phyloP scores from a whole-genome alignment of 2,888 invertebrate species.

The Seira musarum region DNA sequence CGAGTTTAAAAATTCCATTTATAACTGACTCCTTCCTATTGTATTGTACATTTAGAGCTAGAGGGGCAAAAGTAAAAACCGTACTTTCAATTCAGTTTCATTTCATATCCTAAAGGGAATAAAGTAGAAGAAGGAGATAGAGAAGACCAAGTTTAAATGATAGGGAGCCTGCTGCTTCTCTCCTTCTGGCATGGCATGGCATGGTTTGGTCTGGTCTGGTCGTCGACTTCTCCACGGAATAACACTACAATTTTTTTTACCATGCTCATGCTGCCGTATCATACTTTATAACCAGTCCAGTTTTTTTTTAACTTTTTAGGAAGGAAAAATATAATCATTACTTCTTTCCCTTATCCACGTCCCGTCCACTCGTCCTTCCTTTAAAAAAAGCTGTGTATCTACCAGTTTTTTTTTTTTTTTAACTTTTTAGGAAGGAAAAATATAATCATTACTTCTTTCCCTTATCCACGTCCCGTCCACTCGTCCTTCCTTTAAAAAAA shows the following conservation, averaged over 20 bases:
- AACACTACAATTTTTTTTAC: too few species aligned
- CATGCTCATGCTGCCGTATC: background rate
- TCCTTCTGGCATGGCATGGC: too few species aligned
- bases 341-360: slow-evolving; percentile 43
- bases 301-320: slow-evolving; percentile 42
- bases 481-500: too few species aligned
- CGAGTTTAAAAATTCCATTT: too few species aligned
- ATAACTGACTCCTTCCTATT: too few species aligned
- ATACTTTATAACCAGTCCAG: slow-evolving; percentile 53
- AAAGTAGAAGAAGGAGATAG: slow-evolving; percentile 41
- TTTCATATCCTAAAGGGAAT: too few species aligned
- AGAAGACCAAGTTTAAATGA: slow-evolving; percentile 41
- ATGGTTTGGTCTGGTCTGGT: too few species aligned
- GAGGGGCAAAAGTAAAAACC: slow-evolving; percentile 30
- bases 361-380: slow-evolving; percentile 7
- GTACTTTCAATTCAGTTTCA: too few species aligned
- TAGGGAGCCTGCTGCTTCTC: slow-evolving; percentile 46
- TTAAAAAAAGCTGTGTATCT: too few species aligned
- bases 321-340: too few species aligned
- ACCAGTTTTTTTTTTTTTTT: slow-evolving; percentile 15
- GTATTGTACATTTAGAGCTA: slow-evolving; percentile 4
- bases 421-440: background rate
- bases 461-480: slow-evolving; percentile 19
- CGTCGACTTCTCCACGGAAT: slow-evolving; percentile 59
- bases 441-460: background rate